phyloP scores from a whole-genome alignment of 2,888 invertebrate species.

The Andrena bicolor region DNA sequence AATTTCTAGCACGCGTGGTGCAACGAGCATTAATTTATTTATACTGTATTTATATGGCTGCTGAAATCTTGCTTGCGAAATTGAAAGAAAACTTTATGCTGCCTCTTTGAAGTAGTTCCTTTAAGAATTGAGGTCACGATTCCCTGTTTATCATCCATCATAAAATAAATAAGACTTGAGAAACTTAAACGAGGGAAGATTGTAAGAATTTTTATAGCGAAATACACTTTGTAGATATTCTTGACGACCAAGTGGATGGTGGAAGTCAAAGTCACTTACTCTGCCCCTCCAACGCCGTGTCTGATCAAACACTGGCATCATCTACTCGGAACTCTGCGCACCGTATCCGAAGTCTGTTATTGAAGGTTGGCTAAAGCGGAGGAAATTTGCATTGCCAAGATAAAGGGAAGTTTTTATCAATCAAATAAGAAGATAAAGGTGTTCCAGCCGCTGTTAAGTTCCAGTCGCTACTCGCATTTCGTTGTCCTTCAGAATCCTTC shows the following conservation, averaged over 20 bases:
- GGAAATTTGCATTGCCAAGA: neutral
- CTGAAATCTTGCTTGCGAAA: no score
- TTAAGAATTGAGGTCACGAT: no score
- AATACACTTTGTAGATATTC: neutral
- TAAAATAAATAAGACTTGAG: neutral
- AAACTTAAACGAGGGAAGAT: neutral
- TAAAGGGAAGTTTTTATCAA: no score
- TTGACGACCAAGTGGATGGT: neutral
- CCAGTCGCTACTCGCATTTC: no score
- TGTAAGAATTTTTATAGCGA: neutral
- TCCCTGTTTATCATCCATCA: neutral
- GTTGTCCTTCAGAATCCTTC: no score
- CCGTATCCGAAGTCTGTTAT: neutral
- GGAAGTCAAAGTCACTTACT: neutral
- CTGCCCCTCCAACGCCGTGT: neutral
- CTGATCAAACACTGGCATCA: neutral
- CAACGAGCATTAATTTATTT: neutral
- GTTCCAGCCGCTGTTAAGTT: no score
- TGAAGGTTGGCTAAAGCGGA: neutral
- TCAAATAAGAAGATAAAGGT: no score
- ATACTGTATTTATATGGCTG: no score
- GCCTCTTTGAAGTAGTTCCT: no score
- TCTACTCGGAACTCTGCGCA: neutral
- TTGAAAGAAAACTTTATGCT: no score
- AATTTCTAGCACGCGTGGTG: neutral